A percentile compares a stretch with the other conserved stretches of the same genome.
Conservation (phyloP, 2,888 invertebrate genomes). For the Eilema griseolum region DNA sequence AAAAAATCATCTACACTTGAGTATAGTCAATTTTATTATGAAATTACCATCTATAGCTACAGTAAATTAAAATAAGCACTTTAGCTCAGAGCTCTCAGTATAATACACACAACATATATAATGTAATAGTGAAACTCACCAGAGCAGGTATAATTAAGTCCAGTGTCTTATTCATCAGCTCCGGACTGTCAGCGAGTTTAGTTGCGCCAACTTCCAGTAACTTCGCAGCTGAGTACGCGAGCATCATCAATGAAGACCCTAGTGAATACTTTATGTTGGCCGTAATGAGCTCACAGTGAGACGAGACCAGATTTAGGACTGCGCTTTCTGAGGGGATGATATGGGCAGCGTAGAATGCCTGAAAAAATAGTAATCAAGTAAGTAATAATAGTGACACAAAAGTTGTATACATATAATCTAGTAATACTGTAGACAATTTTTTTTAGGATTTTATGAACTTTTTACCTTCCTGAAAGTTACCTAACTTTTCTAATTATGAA, state of each 20-base stretch:
- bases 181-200: slow-evolving; percentile 86
- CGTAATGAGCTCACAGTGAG: slow-evolving; percentile 80
- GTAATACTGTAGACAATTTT: no score
- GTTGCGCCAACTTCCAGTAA: slow-evolving; percentile 76
- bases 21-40: not conserved
- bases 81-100: not conserved
- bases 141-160: slow-evolving; percentile 92
- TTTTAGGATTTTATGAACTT: no score
- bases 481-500: no score
- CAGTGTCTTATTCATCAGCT: slow-evolving; percentile 88
- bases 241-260: slow-evolving; percentile 78
- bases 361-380: slow-evolving; percentile 37
- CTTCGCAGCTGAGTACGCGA: slow-evolving; percentile 79
- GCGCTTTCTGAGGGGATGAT: slow-evolving; percentile 95
- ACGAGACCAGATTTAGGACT: slow-evolving; percentile 90
- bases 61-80: not conserved
- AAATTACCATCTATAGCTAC: not conserved
- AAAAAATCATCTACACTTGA: no score
- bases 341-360: slow-evolving; percentile 91
- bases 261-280: slow-evolving; percentile 76
- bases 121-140: slow-evolving; percentile 63
- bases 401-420: no score
- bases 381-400: not conserved
- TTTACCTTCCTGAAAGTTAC: no score
- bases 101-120: not conserved